Evolutionary conservation across 30 jellyfish, hydroid and myxozoan genomes (phyloP), one percentile per base, ranked within the genome.

Genomic region (Cassiopea xamachana): DNA sequence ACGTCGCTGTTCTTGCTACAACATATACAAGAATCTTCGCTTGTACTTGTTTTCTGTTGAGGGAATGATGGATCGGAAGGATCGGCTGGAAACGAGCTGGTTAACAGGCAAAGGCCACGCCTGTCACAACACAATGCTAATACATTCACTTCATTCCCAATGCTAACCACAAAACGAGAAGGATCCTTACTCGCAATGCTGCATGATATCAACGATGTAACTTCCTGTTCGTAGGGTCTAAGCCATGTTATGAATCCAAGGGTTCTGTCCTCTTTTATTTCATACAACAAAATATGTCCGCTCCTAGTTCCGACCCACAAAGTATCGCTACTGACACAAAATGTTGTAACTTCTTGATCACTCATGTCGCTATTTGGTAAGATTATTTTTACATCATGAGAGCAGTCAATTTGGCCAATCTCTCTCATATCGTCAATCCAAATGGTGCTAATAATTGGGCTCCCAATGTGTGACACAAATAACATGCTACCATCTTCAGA

Each of bases 231-330:
- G 84, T 95, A 95, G 47, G 99, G 99, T 13, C 72, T 96, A 44
- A 95, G 87, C 87, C 86, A 77, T 2, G 95, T 83, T 10, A 87
- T 64, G 43, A 84, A 67, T 46, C 81, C 86, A 27, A 10, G 89
- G 16, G 78, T 61, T 7, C 70, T 70, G 62, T 75, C 86, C 1
- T 4, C 47, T 2, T 62, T 49, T 39, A 82, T 47, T 82, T 90
- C 97, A 71, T 80, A 90, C 43, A 95, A 84, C 7, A 95, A 60
- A 2, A 95, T 73, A 64, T 95, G 99, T 2, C 99, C 99, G 68
- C 99, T 95, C 48, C 99, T 98, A 49, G 96, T 95, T 15, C 99
- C 99, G 82, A 91, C 80, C 99, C 99, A 95, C 48, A 95, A 50
- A 15, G 96, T 90, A 85, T 95, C 98, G n/a, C 69, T 55, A 45